Evolutionary conservation across 1,140 invertebrate genomes (phyloP).

Genomic region (Dryas iulia): DNA sequence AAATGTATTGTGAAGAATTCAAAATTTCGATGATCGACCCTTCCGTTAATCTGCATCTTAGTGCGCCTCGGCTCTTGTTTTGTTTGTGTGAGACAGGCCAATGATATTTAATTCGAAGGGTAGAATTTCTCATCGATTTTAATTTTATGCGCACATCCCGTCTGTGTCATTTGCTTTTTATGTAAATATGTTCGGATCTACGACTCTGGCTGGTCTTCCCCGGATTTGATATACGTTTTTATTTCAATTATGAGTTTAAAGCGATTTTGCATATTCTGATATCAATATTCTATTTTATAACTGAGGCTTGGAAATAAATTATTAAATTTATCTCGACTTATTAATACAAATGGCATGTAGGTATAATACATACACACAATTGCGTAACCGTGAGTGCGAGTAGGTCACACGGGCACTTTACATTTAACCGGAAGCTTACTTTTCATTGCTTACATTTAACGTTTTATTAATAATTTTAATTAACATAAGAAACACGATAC

Average conservation of each 20-base stretch:
- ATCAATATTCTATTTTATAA: not conserved
- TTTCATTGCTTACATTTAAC: not conserved
- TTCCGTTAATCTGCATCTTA: constrained; percentile 65
- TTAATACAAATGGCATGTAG: too few relatives aligned
- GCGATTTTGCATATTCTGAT: not conserved
- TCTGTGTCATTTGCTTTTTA: constrained; percentile 78
- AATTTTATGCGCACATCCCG: constrained; percentile 77
- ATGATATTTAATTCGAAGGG: constrained; percentile 79
- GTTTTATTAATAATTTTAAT: constrained; percentile 1
- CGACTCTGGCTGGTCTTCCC: not conserved
- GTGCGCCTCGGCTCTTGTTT: constrained; percentile 17
- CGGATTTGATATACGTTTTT: not conserved
- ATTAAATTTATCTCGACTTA: too few relatives aligned
- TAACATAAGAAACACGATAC: constrained; percentile 6
- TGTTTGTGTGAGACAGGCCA: constrained; percentile 57
- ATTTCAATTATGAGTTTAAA: constrained; percentile 34
- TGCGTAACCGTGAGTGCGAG: not conserved
- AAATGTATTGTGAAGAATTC: constrained; percentile 17
- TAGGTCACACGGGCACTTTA: not conserved
- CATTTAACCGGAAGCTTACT: not conserved
- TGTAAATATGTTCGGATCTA: constrained; percentile 71
- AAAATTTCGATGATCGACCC: constrained; percentile 36
- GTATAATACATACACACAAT: not conserved
- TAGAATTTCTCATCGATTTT: constrained; percentile 77
- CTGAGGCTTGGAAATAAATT: not conserved